phyloP scores from a whole-genome alignment of 2,113 vertebrate genomes.

The Meleagris gallopavo region DNA sequence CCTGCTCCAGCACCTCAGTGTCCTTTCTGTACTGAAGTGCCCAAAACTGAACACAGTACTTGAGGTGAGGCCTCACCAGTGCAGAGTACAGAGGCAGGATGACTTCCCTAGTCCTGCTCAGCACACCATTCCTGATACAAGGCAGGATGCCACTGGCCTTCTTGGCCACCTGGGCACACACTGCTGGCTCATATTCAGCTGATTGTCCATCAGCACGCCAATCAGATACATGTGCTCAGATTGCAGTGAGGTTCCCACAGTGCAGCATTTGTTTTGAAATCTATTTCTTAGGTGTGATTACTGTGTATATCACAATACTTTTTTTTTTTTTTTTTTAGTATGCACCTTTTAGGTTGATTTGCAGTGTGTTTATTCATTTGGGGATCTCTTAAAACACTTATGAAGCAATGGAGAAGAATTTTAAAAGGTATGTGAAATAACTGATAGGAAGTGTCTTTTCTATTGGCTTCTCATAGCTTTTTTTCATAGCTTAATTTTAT shows the following conservation, averaged over 20 bases:
- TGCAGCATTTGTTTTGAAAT: not conserved
- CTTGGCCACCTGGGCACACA: too few relatives aligned
- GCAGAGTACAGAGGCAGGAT: too few relatives aligned
- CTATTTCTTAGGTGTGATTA: not conserved
- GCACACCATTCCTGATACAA: too few relatives aligned
- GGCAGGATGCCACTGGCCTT: too few relatives aligned
- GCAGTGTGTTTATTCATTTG: not conserved
- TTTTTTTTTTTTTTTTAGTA: not conserved
- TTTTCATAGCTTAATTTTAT: not conserved
- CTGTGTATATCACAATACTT: not conserved
- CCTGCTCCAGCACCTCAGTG: too few relatives aligned
- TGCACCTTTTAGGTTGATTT: not conserved
- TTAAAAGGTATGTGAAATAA: not conserved
- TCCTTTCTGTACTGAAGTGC: too few relatives aligned
- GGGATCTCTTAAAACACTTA: not conserved
- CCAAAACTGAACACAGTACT: too few relatives aligned
- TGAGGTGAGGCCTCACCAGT: too few relatives aligned
- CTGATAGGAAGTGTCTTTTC: not conserved
- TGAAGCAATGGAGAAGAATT: not conserved
- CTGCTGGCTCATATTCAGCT: too few relatives aligned
- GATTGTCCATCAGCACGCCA: too few relatives aligned
- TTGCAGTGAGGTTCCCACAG: not conserved
- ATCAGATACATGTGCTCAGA: too few relatives aligned
- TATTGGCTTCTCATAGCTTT: not conserved
- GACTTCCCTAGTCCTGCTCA: too few relatives aligned